Conservation (phyloP, 2,888 invertebrate species). For the Hololepta plana region DNA sequence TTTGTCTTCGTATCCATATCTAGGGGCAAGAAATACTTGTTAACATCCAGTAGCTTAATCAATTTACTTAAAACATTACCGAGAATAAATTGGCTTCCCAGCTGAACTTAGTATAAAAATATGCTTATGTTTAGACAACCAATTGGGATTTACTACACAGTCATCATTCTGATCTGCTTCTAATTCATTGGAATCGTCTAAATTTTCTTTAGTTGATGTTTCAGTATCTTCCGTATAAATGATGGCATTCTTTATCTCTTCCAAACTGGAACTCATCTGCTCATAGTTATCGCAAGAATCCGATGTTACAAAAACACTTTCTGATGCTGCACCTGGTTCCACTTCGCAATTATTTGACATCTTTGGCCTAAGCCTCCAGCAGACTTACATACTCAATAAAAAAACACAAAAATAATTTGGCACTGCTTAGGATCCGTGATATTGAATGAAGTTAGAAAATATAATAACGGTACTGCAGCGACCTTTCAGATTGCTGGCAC, state of each 20-base stretch:
- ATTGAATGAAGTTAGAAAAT: too few relatives aligned
- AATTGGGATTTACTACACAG: constrained; percentile 49
- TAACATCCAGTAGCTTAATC: neutral
- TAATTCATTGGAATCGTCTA: constrained; percentile 34
- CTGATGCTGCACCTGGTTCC: constrained; percentile 41
- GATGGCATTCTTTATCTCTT: constrained; percentile 36
- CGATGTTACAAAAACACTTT: constrained; percentile 51
- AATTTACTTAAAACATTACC: constrained; percentile 28
- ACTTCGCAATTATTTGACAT: constrained; percentile 19
- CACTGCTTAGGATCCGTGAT: too few relatives aligned
- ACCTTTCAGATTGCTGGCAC: too few relatives aligned
- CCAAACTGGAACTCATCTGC: constrained; percentile 42
- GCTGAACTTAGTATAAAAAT: constrained; percentile 89
- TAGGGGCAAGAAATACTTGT: constrained; percentile 21
- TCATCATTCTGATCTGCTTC: constrained; percentile 37
- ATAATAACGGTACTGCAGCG: too few relatives aligned
- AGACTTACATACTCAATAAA: constrained; percentile 26
- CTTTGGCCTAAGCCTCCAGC: too few relatives aligned
- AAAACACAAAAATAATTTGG: too few relatives aligned
- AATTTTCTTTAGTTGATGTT: constrained; percentile 35
- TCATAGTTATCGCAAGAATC: constrained; percentile 55
- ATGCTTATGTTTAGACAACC: constrained; percentile 73
- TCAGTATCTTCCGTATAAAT: constrained; percentile 38
- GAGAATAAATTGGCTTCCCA: constrained; percentile 91
- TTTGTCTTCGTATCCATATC: constrained; percentile 86